Conservation (phyloP, 2,888 invertebrate genomes). For the Argyresthia goedartella region DNA sequence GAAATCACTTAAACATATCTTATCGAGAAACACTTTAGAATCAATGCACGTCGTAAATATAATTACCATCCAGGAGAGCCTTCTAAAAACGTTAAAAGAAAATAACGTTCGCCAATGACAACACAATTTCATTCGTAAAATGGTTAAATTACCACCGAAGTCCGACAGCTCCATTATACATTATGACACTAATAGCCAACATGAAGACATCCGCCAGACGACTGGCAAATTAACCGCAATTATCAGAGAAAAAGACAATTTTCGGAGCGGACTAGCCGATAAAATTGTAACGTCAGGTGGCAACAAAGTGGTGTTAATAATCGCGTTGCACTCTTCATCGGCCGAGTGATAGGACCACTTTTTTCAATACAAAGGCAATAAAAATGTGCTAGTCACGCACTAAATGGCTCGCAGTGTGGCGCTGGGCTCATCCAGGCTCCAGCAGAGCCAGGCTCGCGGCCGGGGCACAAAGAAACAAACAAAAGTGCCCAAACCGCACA, state of each 20-base stretch:
- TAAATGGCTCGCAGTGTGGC: constrained; percentile 10
- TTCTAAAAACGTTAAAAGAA: constrained; percentile 4
- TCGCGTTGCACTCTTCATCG: constrained; percentile 10
- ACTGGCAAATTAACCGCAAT: constrained; percentile 47
- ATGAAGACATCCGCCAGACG: constrained; percentile 6
- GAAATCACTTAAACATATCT: too few species aligned
- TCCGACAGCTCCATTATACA: constrained; percentile 39
- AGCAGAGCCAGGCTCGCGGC: constrained; percentile 33
- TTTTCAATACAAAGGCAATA: constrained; percentile 66
- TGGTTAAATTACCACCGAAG: constrained; percentile 3
- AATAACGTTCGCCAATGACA: constrained; percentile 38
- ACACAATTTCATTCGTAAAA: constrained; percentile 22
- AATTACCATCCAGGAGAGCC: background rate
- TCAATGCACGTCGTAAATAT: too few species aligned
- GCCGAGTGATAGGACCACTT: constrained; percentile 12
- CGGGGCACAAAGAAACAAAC: constrained; percentile 56
- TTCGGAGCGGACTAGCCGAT: constrained; percentile 24
- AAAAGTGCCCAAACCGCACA: constrained; percentile 54
- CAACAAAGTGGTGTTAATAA: constrained; percentile 8
- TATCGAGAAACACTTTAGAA: too few species aligned
- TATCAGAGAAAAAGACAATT: constrained; percentile 32
- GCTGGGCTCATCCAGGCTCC: constrained; percentile 49
- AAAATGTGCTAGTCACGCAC: constrained; percentile 51
- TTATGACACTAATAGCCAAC: constrained; percentile 33
- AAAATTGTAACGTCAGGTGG: constrained; percentile 39